Conservation (phyloP, 2,888 invertebrate genomes). For the Euzophera pinguis region DNA sequence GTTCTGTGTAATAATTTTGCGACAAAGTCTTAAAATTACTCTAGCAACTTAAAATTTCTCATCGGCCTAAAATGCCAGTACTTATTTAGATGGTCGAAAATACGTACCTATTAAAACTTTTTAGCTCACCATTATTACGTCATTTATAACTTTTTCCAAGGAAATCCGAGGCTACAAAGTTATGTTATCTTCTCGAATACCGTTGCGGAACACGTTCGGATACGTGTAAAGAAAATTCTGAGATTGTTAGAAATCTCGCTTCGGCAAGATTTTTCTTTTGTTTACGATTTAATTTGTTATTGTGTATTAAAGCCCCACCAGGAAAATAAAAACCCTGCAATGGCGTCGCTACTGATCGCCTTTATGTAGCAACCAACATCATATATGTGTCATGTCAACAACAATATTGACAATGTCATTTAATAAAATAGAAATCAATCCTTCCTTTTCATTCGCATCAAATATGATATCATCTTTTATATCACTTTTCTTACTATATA, state of each 20-base stretch:
- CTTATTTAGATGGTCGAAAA: conserved; percentile 5
- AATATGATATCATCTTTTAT: no score
- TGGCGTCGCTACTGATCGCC: no score
- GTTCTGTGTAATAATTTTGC: not conserved
- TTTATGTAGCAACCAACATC: no score
- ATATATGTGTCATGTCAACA: no score
- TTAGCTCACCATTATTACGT: conserved; percentile 11
- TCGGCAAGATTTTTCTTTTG: conserved; percentile 1
- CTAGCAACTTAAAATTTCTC: not conserved
- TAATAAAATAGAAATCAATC: no score
- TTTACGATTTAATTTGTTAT: conserved; percentile 1
- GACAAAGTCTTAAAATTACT: not conserved
- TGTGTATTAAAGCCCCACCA: no score
- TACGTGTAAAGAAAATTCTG: conserved; percentile 5
- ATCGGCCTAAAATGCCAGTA: conserved; percentile 6
- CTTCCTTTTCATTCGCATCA: no score
- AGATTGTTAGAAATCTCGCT: not conserved
- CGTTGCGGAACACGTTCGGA: not conserved
- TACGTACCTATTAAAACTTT: conserved; percentile 11
- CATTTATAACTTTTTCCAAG: conserved; percentile 12
- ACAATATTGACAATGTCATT: no score
- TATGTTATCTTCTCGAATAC: not conserved
- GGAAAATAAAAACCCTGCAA: no score
- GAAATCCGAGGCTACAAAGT: conserved; percentile 10
- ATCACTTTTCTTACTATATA: no score